Base-by-base conservation (phyloP, 1,140 invertebrate genomes). In the Sitobion miscanthi region DNA sequence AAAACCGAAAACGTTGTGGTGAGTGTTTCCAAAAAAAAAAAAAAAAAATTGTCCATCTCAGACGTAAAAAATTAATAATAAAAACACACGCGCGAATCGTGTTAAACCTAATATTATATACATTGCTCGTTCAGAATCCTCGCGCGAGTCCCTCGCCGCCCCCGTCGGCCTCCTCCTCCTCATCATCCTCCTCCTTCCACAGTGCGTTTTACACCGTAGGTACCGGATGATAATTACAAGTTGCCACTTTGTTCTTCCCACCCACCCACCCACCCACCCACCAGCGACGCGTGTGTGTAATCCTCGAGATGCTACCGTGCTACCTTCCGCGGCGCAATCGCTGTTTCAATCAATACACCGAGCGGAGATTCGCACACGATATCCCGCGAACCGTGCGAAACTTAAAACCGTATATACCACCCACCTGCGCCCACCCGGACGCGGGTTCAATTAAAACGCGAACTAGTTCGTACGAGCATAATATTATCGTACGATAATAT, bases 191-290 rank as follows among this genome's bases (percentile, higher is more conserved):
- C 49, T 52, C 17, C 49, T 52, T 17, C 17, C 6, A 14, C 49
- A 49, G 49, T 69, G 14, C 62, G 5, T 77, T 77, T 83, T 83
- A 38, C 82, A 86, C 23, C 23, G 38, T 86, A 47, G 6, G 9
- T 47, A 45, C 83, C 42, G 23, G 82, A 86, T 86, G 23, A 86
- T 42, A 45, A 86, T 86, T 86, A 86, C 83, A 86, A 45, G 83
- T 86, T 86, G 83, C 38, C 83, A 25, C 38, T 42, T 86, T 86
- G 83, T 86, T 86, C 83, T 86, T 42, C 9, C 8, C 21, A 11
- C 42, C 1, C 52, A 20, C 20, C 52, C 20, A 21, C 20, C 52
- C 52, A 23, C 38, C 23, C 38, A 4, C 20, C 8, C 35, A 0
- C 35, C 8, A 35, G 9, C 42, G 8, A 25, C 21, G 23, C 42